Conservation (phyloP, 2,888 invertebrate species). For the Agrotis puta region DNA sequence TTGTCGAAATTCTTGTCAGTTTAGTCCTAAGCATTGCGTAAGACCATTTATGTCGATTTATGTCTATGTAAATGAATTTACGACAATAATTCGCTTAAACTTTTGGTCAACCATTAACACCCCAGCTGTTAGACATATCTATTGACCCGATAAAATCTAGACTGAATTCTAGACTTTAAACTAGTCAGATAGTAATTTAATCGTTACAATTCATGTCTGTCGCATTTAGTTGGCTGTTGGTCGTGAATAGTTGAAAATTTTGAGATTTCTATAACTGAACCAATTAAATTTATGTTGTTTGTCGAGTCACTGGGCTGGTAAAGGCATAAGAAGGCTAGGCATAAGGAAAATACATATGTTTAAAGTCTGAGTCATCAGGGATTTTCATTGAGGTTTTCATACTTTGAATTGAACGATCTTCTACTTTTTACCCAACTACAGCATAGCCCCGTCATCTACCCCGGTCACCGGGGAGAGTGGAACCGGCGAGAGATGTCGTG, state of each 20-base stretch:
- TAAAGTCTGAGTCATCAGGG: too few species aligned
- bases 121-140: slow-evolving; percentile 36
- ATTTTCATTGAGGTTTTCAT: too few species aligned
- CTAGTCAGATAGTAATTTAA: slow-evolving; percentile 44
- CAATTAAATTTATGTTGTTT: slow-evolving; percentile 16
- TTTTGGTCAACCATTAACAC: slow-evolving; percentile 38
- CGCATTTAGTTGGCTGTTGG: not conserved
- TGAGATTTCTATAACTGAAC: slow-evolving; percentile 8
- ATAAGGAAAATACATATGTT: not conserved
- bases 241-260: slow-evolving; percentile 50
- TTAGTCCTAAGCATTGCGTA: not conserved
- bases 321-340: not conserved
- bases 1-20: not conserved
- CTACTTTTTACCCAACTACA: too few species aligned
- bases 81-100: slow-evolving; percentile 2
- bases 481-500: too few species aligned
- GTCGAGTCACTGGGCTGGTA: not conserved
- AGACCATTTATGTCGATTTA: not conserved
- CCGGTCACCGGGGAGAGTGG: too few species aligned
- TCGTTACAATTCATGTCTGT: slow-evolving; percentile 35
- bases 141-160: slow-evolving; percentile 47
- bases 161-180: slow-evolving; percentile 34
- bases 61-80: slow-evolving; percentile 16
- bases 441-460: too few species aligned
- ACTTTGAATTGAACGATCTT: too few species aligned